Percentiles rank a stretch among this genome's conserved stretches.
phyloP scores from a whole-genome alignment of 2,113 vertebrate species.

The Eudyptes chrysolophus region DNA sequence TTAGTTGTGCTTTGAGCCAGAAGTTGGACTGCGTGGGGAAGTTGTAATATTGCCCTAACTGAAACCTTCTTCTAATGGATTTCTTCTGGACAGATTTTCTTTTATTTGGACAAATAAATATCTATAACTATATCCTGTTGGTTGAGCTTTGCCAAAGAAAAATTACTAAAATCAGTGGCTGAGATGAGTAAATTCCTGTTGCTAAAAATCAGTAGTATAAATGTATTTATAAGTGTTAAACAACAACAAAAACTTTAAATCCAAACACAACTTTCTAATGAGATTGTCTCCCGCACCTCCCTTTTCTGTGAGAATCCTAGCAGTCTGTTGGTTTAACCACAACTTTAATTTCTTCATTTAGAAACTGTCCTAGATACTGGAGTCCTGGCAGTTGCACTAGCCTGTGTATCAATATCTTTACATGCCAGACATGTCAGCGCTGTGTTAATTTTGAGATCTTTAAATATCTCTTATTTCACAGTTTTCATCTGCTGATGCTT shows the following conservation, averaged over 20 bases:
- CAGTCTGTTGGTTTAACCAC: not conserved
- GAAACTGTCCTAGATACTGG: not conserved
- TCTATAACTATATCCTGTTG: not conserved
- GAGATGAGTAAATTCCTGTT: not conserved
- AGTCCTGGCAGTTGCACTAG: not conserved
- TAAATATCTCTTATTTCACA: not conserved
- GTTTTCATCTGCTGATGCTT: not conserved
- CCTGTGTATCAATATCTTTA: not conserved
- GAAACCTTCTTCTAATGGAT: not conserved
- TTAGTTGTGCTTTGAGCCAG: not conserved
- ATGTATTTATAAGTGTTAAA: not conserved
- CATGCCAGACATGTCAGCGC: not conserved
- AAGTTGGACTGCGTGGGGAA: not conserved
- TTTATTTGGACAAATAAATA: not conserved
- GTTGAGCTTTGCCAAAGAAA: not conserved
- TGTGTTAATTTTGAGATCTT: not conserved
- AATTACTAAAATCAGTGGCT: not conserved
- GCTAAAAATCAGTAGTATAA: not conserved
- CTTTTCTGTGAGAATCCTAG: not conserved
- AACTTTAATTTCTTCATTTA: not conserved
- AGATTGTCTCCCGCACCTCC: not conserved
- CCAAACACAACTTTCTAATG: not conserved
- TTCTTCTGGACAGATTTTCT: not conserved
- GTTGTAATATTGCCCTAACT: not conserved
- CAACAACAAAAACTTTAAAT: not conserved